Percentiles rank a stretch among this genome's conserved stretches.
phyloP scores from a whole-genome alignment of 2,797 vertebrate genomes.

The Pseudomugil gertrudae region DNA sequence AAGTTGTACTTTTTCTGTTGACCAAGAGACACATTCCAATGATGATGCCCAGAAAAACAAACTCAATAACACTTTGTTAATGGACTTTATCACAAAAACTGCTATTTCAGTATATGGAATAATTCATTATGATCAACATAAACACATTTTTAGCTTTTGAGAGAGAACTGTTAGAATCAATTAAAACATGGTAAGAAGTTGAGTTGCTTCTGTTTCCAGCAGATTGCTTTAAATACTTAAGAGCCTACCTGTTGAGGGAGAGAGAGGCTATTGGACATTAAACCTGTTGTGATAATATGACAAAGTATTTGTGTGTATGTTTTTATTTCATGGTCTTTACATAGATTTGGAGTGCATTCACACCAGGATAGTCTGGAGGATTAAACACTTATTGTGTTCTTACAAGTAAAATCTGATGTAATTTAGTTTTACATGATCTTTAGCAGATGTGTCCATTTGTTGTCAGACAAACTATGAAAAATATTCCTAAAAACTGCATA shows the following conservation, averaged over 20 bases:
- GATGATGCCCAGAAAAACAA: background rate
- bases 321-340: background rate
- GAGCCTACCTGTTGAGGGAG: conserved; percentile 19
- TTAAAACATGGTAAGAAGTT: conserved; percentile 10
- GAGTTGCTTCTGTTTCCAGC: conserved; percentile 34
- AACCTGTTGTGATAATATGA: conserved; percentile 32
- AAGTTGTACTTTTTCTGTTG: background rate
- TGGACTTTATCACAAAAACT: no score
- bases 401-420: background rate
- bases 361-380: no score
- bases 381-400: background rate
- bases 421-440: background rate
- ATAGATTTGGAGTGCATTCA: background rate
- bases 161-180: conserved; percentile 19
- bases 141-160: conserved; percentile 32
- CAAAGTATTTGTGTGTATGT: background rate
- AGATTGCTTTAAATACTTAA: background rate
- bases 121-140: conserved; percentile 8
- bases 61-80: no score
- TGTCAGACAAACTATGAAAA: background rate
- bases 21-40: no score
- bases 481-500: no score
- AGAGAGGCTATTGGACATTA: conserved; percentile 21
- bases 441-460: background rate
- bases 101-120: conserved; percentile 24